Base-by-base conservation (phyloP, 2,797 vertebrate genomes). In the Sternotherus odoratus region DNA sequence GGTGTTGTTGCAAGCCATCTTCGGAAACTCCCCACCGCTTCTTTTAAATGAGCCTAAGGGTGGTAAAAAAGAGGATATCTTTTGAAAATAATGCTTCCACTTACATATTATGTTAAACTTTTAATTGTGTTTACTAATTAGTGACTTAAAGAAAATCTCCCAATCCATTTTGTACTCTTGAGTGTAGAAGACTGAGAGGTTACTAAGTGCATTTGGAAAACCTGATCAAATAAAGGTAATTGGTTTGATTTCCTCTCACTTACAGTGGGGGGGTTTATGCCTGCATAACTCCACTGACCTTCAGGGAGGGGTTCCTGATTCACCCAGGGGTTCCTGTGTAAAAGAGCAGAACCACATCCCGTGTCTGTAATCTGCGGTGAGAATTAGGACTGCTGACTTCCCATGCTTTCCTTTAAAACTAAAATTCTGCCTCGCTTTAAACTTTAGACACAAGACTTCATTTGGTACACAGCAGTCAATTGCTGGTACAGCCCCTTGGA, bases 71-170 rank as follows among this genome's bases (percentile, higher is more conserved):
- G 72, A 95, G 87, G 93, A 72, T 81, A 19, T 94, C 53, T 95
- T 96, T 86, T 89, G 93, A 94, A 94, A 95, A 90, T 54, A 74
- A 46, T 49, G n/a, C 79, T 94, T 93, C 87, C 94, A 84, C 95
- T 86, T 96, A 93, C 63, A 93, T 94, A 95, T 85, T 86, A 96
- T 84, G 95, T 96, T 96, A 96, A 94, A 96, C 96, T 95, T 96
- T 97, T 95, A 95, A 97, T 95, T 96, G 87, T 96, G 86, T 96
- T 97, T 97, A 95, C 84, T 84, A 13, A 94, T 91, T 87, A 91
- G 80, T 86, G 53, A 79, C 77, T 96, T 91, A 46, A 90, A 89
- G 82, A 86, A 84, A 82, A 77, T 80, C 78, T 83, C 72, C 43
- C 46, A 69, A 46, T 87, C 78, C 56, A 92, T 88, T 94, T 85